phyloP scores from a whole-genome alignment of 2,113 vertebrate species.

The Saguinus midas region DNA sequence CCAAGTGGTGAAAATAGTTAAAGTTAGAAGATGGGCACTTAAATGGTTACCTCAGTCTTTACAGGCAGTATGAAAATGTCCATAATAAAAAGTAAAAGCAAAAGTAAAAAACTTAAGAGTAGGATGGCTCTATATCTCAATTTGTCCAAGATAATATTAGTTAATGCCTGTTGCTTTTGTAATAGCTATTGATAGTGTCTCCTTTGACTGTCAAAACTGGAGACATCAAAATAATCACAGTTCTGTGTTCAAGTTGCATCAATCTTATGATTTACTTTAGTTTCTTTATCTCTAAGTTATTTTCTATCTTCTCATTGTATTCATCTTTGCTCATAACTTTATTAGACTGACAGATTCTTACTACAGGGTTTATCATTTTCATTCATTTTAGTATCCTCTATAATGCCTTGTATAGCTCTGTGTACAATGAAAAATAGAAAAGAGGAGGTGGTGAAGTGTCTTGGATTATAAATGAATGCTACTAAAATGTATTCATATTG shows the following conservation, averaged over 20 bases:
- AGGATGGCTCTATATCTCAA: neutral
- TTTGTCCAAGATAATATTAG: neutral
- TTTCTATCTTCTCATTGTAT: neutral
- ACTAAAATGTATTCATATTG: slow-evolving; percentile 21
- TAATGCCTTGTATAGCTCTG: neutral
- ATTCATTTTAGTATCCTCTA: neutral
- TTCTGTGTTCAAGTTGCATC: neutral
- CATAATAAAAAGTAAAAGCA: neutral
- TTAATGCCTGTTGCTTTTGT: neutral
- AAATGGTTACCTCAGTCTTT: neutral
- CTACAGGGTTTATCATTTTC: neutral
- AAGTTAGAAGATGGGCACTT: neutral
- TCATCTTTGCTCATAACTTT: neutral
- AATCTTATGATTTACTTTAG: neutral
- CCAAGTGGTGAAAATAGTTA: neutral
- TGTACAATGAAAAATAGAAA: neutral
- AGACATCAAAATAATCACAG: neutral
- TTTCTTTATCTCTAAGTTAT: neutral
- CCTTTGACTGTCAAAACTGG: neutral
- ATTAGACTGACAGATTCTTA: neutral
- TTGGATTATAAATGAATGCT: neutral
- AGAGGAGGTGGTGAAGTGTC: neutral
- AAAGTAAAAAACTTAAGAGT: neutral
- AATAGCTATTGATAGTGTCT: neutral
- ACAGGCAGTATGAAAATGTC: neutral